Evolutionary conservation across 2,113 vertebrate genomes (phyloP).

Genomic region (Oryzias curvinotus): DNA sequence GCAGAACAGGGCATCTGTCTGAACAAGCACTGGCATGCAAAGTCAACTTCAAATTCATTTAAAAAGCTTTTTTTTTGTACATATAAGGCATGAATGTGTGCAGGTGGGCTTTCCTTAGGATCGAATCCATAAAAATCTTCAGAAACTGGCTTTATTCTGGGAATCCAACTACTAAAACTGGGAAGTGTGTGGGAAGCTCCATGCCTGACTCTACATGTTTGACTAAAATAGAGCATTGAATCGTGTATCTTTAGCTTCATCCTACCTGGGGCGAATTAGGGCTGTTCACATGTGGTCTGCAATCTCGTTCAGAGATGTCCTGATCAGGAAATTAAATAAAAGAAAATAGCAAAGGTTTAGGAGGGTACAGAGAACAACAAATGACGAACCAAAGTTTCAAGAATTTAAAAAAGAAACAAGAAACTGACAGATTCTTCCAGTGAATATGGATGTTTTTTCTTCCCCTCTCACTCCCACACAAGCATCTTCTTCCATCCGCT

Average conservation of each 20-base stretch:
- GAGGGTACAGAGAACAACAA: neutral
- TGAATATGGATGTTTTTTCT: conserved; percentile 28
- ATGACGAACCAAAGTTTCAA: conserved; percentile 4
- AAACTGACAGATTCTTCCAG: conserved; percentile 9
- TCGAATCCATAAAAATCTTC: conserved; percentile 21
- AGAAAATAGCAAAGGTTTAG: too few relatives aligned
- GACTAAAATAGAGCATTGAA: conserved; percentile 8
- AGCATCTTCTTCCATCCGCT: conserved; percentile 28
- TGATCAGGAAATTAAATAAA: too few relatives aligned
- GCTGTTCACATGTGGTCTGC: too few relatives aligned
- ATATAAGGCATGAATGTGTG: conserved; percentile 20
- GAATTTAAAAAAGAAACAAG: neutral
- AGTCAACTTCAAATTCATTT: conserved; percentile 26
- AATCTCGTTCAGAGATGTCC: too few relatives aligned
- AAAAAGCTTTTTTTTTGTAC: conserved; percentile 9
- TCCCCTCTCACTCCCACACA: conserved; percentile 23
- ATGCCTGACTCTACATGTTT: conserved; percentile 30
- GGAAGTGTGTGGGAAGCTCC: conserved; percentile 56
- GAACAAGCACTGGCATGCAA: conserved; percentile 7
- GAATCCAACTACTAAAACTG: conserved; percentile 33
- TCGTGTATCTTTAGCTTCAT: conserved; percentile 22
- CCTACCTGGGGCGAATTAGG: conserved; percentile 18
- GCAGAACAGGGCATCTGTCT: conserved; percentile 11
- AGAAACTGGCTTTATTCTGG: conserved; percentile 46
- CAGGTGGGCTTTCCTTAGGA: conserved; percentile 28